Evolutionary conservation across 1,140 invertebrate species (phyloP), one percentile per base, ranked within the genome.

Genomic region (Lepidurus packardi): DNA sequence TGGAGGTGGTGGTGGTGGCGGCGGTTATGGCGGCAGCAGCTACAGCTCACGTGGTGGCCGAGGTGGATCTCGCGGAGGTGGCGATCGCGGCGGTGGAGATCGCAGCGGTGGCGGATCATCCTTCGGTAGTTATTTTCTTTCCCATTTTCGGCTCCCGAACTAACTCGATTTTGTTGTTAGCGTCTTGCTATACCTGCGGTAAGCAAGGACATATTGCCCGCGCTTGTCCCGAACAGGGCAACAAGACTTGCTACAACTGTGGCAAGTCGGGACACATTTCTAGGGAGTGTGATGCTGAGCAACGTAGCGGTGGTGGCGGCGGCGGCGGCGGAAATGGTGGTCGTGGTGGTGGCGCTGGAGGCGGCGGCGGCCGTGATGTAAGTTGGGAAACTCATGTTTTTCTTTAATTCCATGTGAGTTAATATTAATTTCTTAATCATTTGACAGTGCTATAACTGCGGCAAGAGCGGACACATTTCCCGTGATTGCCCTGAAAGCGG

Each of bases 101-200:
- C 21, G 45, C 43, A 43, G 78, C 34, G 73, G 78, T 74, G 41
- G 78, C 75, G 34, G 34, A 34, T 45, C 74, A 21, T 42, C 75
- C 24, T 74, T 42, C 43, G 73, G 74, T 73, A 73, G 21, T 1
- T 47, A 25, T 65, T 41, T 42, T 41, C 9, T 65, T 78, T 44
- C 41, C n/a, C 24, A 78, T 78, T 78, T 73, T 41, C 41, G n/a
- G 53, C 21, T 25, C n/a, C 25, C 41, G 53, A 77, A 78, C 41
- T 42, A 73, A 21, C 73, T 41, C 47, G 24, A 53, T 41, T 74
- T 74, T 78, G 24, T 73, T 41, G 34, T 81, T 82, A 79, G 87
- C 92, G 83, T 91, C 89, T 74, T 96, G 94, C 88, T 95, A 94
- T 87, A 93, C 92, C 84, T 96, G 94, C 87, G 93, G 94, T 88